Evolutionary conservation across 2,888 invertebrate genomes (phyloP).

Genomic region (Glaucopsyche alexis): DNA sequence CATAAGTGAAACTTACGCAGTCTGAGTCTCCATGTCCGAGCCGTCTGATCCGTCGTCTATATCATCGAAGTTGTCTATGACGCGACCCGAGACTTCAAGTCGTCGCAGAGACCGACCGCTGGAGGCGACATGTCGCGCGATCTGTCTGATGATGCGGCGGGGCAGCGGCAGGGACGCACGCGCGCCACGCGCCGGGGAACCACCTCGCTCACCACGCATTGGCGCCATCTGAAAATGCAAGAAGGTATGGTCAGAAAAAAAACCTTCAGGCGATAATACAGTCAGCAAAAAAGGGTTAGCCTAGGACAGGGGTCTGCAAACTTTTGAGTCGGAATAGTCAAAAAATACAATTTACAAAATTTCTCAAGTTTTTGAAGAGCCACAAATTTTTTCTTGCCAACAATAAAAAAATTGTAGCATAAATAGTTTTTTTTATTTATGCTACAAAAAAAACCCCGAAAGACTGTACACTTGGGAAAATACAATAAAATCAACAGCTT

Average conservation of each 20-base stretch:
- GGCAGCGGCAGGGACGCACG: slow-evolving; percentile 74
- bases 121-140: slow-evolving; percentile 74
- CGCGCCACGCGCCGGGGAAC: slow-evolving; percentile 73
- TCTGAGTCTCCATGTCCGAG: slow-evolving; percentile 66
- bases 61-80: slow-evolving; percentile 77
- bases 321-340: no score
- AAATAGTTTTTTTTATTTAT: no score
- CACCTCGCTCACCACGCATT: slow-evolving; percentile 75
- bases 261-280: no score
- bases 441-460: no score
- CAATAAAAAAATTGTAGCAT: no score
- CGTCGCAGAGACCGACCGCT: slow-evolving; percentile 74
- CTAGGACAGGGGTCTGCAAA: no score
- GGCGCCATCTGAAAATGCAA: slow-evolving; percentile 66
- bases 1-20: slow-evolving; percentile 57
- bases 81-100: slow-evolving; percentile 71
- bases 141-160: slow-evolving; percentile 71
- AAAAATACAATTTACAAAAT: no score
- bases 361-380: no score
- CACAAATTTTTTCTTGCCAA: no score
- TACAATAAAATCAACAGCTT: no score
- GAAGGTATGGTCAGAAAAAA: neutral
- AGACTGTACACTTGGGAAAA: no score
- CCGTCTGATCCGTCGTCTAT: slow-evolving; percentile 69
- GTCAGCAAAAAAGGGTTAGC: neutral